Evolutionary conservation across 2,797 vertebrate species (phyloP), one percentile per base, ranked within the genome.

Genomic region (Cynopterus sphinx): DNA sequence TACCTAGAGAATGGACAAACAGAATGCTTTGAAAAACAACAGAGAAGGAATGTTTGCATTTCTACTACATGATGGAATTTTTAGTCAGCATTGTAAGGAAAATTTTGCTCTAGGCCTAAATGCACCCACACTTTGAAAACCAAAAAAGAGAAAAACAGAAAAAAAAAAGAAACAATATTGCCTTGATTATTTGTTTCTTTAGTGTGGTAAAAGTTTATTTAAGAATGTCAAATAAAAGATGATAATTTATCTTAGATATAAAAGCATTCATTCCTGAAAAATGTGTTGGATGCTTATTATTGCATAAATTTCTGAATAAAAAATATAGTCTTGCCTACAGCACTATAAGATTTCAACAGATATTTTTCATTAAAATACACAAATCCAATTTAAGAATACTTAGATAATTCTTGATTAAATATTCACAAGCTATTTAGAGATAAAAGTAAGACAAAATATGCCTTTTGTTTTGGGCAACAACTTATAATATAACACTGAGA

Each of bases 211-310:
- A 92, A 22, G 24, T 85, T 97, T 96, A 90, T 57, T 92, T 63
- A 28, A 90, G 19, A 84, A 91, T 22, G 31, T 78, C 15, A 95
- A 93, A 90, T 46, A 87, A 90, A 93, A 94, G 39, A 87, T 26
- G 74, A 74, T 33, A 68, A 65, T 43, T 46, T 91, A 9, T 70
- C 9, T 77, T 67, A 87, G 13, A 55, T 67, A 90, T 31, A 70
- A 94, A 90, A 86, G 82, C 16, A 86, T 73, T 59, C 41, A 22
- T 43, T 92, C 28, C 77, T 75, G 26, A 90, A 88, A 87, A 91
- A 49, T 51, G 7, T 63, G 4, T 68, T 88, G 51, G 28, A 26
- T 61, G 4, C 4, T 65, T 83, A 65, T 36, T 41, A 39, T 9
- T 78, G 1, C 24, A 87, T 41, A 94, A 4, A 91, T 41, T 92